phyloP scores from a whole-genome alignment of 2,888 invertebrate species.

The Drosophila siamana region DNA sequence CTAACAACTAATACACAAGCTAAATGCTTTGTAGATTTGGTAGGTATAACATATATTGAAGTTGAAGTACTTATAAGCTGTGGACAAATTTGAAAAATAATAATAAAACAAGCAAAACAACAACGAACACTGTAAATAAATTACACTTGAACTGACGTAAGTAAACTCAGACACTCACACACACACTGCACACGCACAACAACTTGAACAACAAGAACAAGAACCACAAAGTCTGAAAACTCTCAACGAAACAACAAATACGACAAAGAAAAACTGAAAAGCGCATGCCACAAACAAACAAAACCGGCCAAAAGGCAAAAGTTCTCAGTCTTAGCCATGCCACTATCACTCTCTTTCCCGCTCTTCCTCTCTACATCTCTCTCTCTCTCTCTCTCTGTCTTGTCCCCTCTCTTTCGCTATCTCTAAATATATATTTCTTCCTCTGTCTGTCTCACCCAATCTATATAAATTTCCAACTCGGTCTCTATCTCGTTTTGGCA shows the following conservation, averaged over 20 bases:
- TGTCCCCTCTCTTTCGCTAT: slow-evolving; percentile 15
- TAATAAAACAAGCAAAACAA: slow-evolving; percentile 28
- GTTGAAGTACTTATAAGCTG: slow-evolving; percentile 32
- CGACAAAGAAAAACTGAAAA: slow-evolving; percentile 47
- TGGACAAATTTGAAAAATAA: slow-evolving; percentile 25
- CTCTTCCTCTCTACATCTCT: background rate
- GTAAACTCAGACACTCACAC: slow-evolving; percentile 61
- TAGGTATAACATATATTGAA: slow-evolving; percentile 44
- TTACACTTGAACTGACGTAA: slow-evolving; percentile 68
- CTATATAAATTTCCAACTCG: slow-evolving; percentile 30
- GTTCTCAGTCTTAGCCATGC: slow-evolving; percentile 35
- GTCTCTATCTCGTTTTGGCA: slow-evolving; percentile 55
- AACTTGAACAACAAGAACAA: slow-evolving; percentile 22
- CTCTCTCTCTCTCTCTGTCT: slow-evolving; percentile 30
- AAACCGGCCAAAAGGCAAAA: slow-evolving; percentile 36
- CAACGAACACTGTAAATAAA: slow-evolving; percentile 67
- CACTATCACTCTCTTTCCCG: slow-evolving; percentile 37
- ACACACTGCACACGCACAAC: slow-evolving; percentile 51
- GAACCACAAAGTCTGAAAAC: slow-evolving; percentile 35
- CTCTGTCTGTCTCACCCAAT: background rate
- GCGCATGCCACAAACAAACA: slow-evolving; percentile 51
- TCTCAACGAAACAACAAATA: slow-evolving; percentile 27
- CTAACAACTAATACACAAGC: slow-evolving; percentile 3
- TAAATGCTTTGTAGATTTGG: slow-evolving; percentile 50
- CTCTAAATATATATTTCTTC: slow-evolving; percentile 16